phyloP scores from a whole-genome alignment of 2,113 vertebrate genomes.

The Pedetes capensis region DNA sequence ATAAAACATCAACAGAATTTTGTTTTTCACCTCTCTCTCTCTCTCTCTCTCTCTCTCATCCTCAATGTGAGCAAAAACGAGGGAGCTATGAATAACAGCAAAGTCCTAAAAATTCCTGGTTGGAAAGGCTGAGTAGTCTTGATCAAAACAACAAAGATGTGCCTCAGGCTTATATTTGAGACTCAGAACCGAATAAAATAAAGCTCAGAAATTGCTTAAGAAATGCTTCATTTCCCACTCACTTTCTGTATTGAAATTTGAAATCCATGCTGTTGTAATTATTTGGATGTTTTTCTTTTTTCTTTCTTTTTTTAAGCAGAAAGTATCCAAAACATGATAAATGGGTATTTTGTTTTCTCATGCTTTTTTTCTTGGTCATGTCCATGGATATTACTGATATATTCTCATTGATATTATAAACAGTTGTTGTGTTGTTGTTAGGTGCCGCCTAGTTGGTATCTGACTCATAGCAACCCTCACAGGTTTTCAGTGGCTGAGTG shows the following conservation, averaged over 20 bases:
- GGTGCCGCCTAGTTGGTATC: too few relatives aligned
- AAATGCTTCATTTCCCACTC: background rate
- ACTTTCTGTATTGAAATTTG: background rate
- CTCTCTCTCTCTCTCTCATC: background rate
- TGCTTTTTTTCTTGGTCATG: background rate
- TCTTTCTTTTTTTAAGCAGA: background rate
- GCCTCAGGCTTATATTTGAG: background rate
- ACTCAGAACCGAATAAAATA: background rate
- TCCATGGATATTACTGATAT: background rate
- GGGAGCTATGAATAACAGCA: background rate
- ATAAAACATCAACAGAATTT: background rate
- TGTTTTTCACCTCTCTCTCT: background rate
- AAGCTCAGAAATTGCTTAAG: background rate
- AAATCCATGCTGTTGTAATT: background rate
- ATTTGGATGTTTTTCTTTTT: background rate
- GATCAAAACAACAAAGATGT: background rate
- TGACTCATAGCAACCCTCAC: too few relatives aligned
- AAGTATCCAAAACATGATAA: background rate
- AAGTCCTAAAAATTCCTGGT: background rate
- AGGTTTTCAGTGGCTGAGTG: too few relatives aligned
- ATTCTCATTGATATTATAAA: background rate
- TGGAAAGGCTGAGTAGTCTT: background rate
- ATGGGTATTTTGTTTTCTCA: background rate
- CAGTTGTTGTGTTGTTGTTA: too few relatives aligned
- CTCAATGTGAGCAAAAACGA: background rate